Evolutionary conservation across 2,797 vertebrate species (phyloP), one percentile per base, ranked within the genome.

Genomic region (Gastrophryne carolinensis): DNA sequence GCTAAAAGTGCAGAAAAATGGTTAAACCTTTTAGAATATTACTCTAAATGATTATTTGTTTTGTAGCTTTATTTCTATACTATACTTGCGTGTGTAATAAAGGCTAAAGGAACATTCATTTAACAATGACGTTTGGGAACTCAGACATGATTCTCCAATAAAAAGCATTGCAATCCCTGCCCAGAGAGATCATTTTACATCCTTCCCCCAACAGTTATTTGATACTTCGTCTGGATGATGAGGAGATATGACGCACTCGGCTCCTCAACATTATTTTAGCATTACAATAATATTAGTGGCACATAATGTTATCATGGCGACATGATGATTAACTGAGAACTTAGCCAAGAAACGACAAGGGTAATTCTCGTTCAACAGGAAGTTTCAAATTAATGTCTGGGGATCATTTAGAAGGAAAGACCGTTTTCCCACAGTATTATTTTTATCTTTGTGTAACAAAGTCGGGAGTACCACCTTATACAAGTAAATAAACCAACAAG

Each of bases 341-440:
- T 30, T 62, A 24, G 49, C 17, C 49, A 73, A 53, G 49, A 41
- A 53, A 69, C 64, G 24, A 56, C 26, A 41, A 37, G 64, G 26
- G 27, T 70, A 47, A 61, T 68, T 53, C 24, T 41, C 15, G 53
- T 60, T 63, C 57, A 77, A 70, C 66, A 77, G 74, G 74, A 71
- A 71, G 66, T 77, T 24, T 57, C 35, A 21, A 56, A 71, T 63
- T 4, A 77, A 54, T 57, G 50, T 71, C 73, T 62, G 11, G 73
- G 65, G 56, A 76, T 52, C 24, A 32, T 76, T 54, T 54, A 60
- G 17, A 21, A 77, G 57, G 27, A n/a, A 63, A 62, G 27, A 41
- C 26, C 10, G 26, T 47, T 54, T 68, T 77, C 74, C 58, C 74
- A 77, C 66, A 57, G 66, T 63, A 29, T 70, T 77, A 77, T 71